Evolutionary conservation across 2,797 vertebrate species (phyloP).

Genomic region (Characodon lateralis): DNA sequence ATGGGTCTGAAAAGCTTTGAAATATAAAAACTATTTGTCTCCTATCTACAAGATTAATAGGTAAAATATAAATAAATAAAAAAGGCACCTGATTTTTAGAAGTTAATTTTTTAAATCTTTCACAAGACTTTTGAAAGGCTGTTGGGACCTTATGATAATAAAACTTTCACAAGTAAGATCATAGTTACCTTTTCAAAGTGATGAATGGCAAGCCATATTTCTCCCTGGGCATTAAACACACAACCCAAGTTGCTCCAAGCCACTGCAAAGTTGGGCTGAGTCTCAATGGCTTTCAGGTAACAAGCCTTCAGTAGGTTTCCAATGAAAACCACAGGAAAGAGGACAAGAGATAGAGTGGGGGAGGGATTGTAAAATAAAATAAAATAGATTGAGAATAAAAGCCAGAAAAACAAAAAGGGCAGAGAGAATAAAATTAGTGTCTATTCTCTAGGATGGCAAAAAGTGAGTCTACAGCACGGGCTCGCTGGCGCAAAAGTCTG

Average conservation of each 20-base stretch:
- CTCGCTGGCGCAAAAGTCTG: conserved; percentile 92
- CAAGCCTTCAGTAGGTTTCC: conserved; percentile 93
- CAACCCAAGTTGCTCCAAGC: conserved; percentile 99
- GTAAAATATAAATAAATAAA: background rate
- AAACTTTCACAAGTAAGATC: background rate
- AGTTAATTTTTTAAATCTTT: background rate
- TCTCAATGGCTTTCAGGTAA: conserved; percentile 99
- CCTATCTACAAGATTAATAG: background rate
- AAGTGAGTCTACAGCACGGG: conserved; percentile 99
- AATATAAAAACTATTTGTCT: background rate
- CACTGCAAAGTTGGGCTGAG: conserved; percentile 99
- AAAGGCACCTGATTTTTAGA: background rate
- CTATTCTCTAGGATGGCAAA: conserved; percentile 89
- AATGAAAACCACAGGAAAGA: conserved; percentile 76
- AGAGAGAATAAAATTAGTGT: conserved; percentile 88
- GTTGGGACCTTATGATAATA: background rate
- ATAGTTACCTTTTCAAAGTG: conserved; percentile 96
- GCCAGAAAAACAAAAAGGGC: conserved; percentile 81
- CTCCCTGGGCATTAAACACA: conserved; percentile 99
- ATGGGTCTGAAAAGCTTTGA: background rate
- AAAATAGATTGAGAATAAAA: conserved; percentile 83
- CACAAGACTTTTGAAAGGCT: background rate
- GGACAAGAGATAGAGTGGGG: conserved; percentile 63
- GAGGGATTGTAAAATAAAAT: conserved; percentile 74
- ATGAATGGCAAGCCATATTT: conserved; percentile 99